phyloP scores from a whole-genome alignment of 1,140 invertebrate species.

The Drosophila tristis region DNA sequence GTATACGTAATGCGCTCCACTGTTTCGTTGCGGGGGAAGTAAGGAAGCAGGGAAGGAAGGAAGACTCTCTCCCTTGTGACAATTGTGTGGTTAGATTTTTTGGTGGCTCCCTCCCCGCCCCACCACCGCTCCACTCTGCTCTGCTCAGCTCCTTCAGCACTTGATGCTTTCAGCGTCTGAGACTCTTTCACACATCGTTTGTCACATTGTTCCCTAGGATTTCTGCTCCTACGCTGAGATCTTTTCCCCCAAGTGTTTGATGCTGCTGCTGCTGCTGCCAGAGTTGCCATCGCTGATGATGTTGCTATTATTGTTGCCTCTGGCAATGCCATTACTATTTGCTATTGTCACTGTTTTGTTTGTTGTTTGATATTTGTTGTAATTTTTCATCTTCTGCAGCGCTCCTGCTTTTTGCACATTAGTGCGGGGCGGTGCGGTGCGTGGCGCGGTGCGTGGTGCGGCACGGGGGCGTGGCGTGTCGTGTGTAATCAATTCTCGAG shows the following conservation, averaged over 20 bases:
- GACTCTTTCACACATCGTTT: slow-evolving; percentile 80
- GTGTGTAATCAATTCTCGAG: slow-evolving; percentile 72
- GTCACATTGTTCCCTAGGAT: slow-evolving; percentile 74
- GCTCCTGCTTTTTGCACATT: slow-evolving; percentile 44
- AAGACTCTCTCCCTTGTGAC: slow-evolving; percentile 46
- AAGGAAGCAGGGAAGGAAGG: no score
- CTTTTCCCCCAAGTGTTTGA: slow-evolving; percentile 46
- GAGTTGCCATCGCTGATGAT: slow-evolving; percentile 27
- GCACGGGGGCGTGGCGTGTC: slow-evolving; percentile 47
- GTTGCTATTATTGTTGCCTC: slow-evolving; percentile 39
- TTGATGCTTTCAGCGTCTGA: slow-evolving; percentile 59
- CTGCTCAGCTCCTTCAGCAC: slow-evolving; percentile 14
- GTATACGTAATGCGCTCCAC: slow-evolving; percentile 66
- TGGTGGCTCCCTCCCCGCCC: no score
- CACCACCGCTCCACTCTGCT: no score
- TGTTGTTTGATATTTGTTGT: slow-evolving; percentile 77
- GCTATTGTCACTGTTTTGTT: slow-evolving; percentile 71
- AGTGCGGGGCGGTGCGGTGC: slow-evolving; percentile 32
- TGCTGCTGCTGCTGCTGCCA: slow-evolving; percentile 28
- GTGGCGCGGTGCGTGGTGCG: background rate
- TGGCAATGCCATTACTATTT: slow-evolving; percentile 80
- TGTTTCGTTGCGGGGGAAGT: background rate
- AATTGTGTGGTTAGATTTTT: slow-evolving; percentile 76
- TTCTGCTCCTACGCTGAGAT: slow-evolving; percentile 17
- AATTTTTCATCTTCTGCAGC: slow-evolving; percentile 72